A percentile compares a stretch with the other conserved stretches of the same genome.
These are phyloP conservation scores for Crossocerus cetratus DNA, from an alignment of 2,888 invertebrate genomes.

Conservation along the genomic window DNA sequence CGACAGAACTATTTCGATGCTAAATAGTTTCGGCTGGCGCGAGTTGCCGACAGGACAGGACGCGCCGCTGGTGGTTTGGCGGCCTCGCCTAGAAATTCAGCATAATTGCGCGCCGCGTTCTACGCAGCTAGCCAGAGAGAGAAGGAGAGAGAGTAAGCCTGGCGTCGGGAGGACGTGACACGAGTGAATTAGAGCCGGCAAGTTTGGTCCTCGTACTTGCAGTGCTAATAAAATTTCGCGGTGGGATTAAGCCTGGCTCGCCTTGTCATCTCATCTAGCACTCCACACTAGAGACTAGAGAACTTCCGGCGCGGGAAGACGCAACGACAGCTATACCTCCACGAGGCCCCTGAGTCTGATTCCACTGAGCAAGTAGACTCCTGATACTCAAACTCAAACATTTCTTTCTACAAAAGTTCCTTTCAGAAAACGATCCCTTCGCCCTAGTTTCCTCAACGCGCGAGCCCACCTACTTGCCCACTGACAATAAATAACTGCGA, in stretches of 20 bases:
- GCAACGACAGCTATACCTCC: no score
- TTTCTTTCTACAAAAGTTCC: no score
- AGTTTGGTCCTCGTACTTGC: neutral
- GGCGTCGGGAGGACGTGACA: neutral
- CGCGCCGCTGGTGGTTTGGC: neutral
- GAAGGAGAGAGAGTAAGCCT: constrained; percentile 27
- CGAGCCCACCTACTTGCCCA: no score
- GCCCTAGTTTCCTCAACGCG: no score
- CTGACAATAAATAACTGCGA: no score
- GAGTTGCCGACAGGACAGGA: neutral
- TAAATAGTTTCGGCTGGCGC: constrained; percentile 39
- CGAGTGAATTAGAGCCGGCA: constrained; percentile 1
- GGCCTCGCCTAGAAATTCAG: constrained; percentile 22
- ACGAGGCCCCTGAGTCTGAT: no score
- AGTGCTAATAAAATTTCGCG: constrained; percentile 45
- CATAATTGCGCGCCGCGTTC: constrained; percentile 37
- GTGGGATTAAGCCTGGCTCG: neutral
- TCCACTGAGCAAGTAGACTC: no score
- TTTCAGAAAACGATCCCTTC: no score
- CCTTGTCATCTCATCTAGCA: neutral
- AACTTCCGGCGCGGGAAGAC: no score
- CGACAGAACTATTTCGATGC: constrained; percentile 40
- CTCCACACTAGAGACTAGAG: no score
- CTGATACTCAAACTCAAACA: no score
- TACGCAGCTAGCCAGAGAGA: constrained; percentile 29